Base-by-base conservation (phyloP, 2,113 vertebrate genomes). In the Prolemur simus region DNA sequence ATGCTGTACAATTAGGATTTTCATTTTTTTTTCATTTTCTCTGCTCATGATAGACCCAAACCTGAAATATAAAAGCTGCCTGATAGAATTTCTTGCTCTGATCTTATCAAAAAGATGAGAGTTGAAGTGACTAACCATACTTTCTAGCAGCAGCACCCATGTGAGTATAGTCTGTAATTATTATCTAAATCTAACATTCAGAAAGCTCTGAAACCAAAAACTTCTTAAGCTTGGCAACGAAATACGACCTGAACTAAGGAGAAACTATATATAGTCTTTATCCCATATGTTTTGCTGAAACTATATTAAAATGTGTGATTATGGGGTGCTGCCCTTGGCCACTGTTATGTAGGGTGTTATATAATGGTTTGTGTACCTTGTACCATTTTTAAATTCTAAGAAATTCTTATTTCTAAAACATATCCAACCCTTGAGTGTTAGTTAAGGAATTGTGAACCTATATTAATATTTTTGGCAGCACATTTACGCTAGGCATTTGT, bases 391-490 rank as follows among this genome's bases (percentile, higher is more conserved):
- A 64, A 82, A 81, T 81, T 54, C 27, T 37, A 63, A 69, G 42
- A 87, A 94, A 78, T 78, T 74, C 23, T 49, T 64, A 25, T 21
- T 89, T 90, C 69, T 95, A 90, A 92, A 95, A 76, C 15, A 58
- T 3, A 54, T 56, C 25, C 21, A 84, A 60, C 5, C 10, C 6
- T 64, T 93, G 56, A 32, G 47, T 92, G 91, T 95, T 92, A 80
- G 45, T 82, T 91, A 84, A 89, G 77, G 47, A 91, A 47, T 78
- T 94, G 17, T 49, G 15, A 78, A 78, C 14, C 15, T 68, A 1
- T 77, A 32, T 84, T 83, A 81, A 21, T 95, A 63, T 87, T 95
- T 96, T 84, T 58, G 69, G 6, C 64, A 94, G 18, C 47, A 77
- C 1, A 91, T 5, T 93, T 90, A 7, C 80, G 15, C 37, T 60